A percentile compares a stretch with the other conserved stretches of the same genome.
Conservation (phyloP, 2,797 vertebrate species). For the Decapterus maruadsi region DNA sequence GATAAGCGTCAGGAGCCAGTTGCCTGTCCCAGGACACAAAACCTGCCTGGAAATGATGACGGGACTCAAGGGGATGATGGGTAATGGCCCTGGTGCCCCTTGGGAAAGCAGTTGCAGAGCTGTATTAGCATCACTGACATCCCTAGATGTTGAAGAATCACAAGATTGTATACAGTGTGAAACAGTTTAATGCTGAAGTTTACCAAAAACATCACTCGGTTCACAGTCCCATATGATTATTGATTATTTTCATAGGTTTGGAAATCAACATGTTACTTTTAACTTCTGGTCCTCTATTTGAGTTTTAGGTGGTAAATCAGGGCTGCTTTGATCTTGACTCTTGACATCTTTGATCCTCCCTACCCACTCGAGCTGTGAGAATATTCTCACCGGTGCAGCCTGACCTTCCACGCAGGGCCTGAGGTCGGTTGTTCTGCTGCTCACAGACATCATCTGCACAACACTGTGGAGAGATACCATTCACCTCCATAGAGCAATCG, state of each 20-base stretch:
- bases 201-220: background rate
- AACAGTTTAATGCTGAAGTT: background rate
- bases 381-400: background rate
- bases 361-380: background rate
- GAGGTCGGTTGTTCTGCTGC: background rate
- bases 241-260: too few species aligned
- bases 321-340: background rate
- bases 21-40: background rate
- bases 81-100: background rate
- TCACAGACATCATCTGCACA: background rate
- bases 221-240: background rate
- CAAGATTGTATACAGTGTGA: background rate
- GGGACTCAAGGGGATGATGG: conserved; percentile 11
- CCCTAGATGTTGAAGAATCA: too few species aligned
- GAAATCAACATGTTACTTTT: background rate
- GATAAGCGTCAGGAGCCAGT: background rate
- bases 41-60: background rate
- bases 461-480: background rate
- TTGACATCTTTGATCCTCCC: background rate
- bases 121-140: background rate
- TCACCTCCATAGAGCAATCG: background rate
- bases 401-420: background rate
- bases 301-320: background rate
- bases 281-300: background rate
- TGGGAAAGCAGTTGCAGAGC: background rate